Evolutionary conservation across 2,888 invertebrate genomes (phyloP).

Genomic region (Heliconius aoede): DNA sequence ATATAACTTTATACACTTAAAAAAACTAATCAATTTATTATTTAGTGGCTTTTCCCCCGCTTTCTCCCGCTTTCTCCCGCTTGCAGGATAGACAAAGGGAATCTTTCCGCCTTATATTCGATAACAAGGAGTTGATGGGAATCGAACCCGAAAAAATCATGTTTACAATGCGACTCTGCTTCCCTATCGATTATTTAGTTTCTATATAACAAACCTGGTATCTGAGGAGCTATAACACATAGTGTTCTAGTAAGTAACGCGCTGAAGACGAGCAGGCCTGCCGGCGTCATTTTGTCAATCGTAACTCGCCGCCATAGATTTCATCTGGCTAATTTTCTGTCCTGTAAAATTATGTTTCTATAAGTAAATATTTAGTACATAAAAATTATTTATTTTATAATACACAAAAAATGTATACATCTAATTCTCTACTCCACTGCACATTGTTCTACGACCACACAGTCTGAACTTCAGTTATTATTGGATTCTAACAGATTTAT

Average conservation of each 20-base stretch:
- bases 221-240: slow-evolving; percentile 76
- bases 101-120: no score
- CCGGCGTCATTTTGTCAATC: slow-evolving; percentile 75
- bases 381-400: no score
- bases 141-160: background rate
- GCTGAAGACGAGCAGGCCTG: slow-evolving; percentile 73
- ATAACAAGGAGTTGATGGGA: no score
- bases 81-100: no score
- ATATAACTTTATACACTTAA: background rate
- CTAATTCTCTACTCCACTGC: no score
- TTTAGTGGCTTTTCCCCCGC: background rate
- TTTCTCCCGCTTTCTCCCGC: background rate
- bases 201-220: slow-evolving; percentile 63
- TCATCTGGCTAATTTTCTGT: slow-evolving; percentile 65
- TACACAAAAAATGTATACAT: no score
- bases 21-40: background rate
- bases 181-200: background rate
- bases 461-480: no score
- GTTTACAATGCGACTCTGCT: no score
- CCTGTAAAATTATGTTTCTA: slow-evolving; percentile 56
- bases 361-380: no score
- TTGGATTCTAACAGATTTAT: no score
- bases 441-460: no score
- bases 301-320: slow-evolving; percentile 67
- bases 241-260: slow-evolving; percentile 72